phyloP scores from a whole-genome alignment of 1,140 invertebrate species.

The Delia radicum region DNA sequence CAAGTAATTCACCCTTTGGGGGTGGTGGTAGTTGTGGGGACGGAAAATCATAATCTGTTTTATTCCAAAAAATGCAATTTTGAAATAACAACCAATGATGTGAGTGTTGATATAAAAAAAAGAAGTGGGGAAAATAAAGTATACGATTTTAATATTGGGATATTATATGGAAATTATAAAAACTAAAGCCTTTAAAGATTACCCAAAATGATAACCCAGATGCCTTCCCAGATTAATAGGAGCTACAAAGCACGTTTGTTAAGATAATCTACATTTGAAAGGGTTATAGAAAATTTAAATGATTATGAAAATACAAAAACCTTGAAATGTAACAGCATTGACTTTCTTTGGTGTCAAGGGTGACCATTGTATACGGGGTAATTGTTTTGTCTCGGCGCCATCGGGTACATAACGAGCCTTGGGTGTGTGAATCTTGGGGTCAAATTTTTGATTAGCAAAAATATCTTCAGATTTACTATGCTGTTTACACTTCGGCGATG shows the following conservation, averaged over 20 bases:
- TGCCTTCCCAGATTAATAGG: background rate
- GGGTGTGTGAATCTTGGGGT: slow-evolving; percentile 73
- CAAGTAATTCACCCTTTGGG: slow-evolving; percentile 1
- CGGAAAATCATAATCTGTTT: slow-evolving; percentile 9
- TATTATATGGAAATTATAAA: background rate
- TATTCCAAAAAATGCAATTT: background rate
- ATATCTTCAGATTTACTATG: slow-evolving; percentile 54
- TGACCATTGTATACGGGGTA: background rate
- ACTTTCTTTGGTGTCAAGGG: slow-evolving; percentile 34
- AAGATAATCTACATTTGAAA: background rate
- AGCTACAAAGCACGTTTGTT: background rate
- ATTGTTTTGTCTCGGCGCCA: slow-evolving; percentile 33
- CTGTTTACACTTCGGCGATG: slow-evolving; percentile 23
- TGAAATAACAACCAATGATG: background rate
- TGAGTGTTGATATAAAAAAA: background rate
- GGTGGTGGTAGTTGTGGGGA: slow-evolving; percentile 8
- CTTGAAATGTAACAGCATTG: slow-evolving; percentile 51
- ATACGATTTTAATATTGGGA: background rate
- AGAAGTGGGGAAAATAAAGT: background rate
- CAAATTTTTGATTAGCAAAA: slow-evolving; percentile 70
- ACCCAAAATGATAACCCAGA: background rate
- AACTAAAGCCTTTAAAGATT: background rate
- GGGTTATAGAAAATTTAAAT: background rate
- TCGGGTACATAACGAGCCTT: slow-evolving; percentile 74
- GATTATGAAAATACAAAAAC: slow-evolving; percentile 30